Conservation (phyloP, 2,113 vertebrate species). For the Raja brachyura region DNA sequence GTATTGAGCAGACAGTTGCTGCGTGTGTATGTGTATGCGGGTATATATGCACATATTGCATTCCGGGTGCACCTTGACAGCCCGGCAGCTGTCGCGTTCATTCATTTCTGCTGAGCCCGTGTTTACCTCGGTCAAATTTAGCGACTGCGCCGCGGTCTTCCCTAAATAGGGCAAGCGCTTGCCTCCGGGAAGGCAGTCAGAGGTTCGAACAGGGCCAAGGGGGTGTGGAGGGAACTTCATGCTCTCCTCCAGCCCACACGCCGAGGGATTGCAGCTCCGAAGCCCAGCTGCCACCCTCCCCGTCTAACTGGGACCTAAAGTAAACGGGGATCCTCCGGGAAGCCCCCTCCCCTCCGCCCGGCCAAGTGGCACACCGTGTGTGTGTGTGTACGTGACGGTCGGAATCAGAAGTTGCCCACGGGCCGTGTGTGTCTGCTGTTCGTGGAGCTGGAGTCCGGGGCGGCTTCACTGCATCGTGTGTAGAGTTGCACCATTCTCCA, state of each 20-base stretch:
- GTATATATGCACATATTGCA: slow-evolving; percentile 39
- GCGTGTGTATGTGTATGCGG: too few species aligned
- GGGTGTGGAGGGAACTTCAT: background rate
- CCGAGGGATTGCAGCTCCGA: background rate
- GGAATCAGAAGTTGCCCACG: background rate
- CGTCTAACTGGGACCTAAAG: background rate
- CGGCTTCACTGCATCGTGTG: background rate
- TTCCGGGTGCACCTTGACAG: slow-evolving; percentile 62
- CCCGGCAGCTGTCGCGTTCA: slow-evolving; percentile 74
- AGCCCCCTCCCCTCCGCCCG: background rate
- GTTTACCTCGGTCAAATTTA: slow-evolving; percentile 79
- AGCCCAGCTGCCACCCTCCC: too few species aligned
- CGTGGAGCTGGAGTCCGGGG: background rate
- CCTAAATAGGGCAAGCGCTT: slow-evolving; percentile 65
- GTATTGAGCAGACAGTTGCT: background rate
- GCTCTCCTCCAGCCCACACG: background rate
- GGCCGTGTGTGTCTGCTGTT: background rate
- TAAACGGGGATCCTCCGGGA: background rate
- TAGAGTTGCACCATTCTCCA: background rate
- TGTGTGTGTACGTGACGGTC: background rate
- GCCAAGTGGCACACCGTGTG: background rate
- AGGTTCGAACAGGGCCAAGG: slow-evolving; percentile 38
- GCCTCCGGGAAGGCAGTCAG: slow-evolving; percentile 43
- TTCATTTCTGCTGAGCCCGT: slow-evolving; percentile 63
- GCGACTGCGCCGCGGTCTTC: slow-evolving; percentile 64